These are phyloP conservation scores for Opisthocomus hoazin DNA, from an alignment of 2,113 vertebrate genomes.

Conservation along the genomic window DNA sequence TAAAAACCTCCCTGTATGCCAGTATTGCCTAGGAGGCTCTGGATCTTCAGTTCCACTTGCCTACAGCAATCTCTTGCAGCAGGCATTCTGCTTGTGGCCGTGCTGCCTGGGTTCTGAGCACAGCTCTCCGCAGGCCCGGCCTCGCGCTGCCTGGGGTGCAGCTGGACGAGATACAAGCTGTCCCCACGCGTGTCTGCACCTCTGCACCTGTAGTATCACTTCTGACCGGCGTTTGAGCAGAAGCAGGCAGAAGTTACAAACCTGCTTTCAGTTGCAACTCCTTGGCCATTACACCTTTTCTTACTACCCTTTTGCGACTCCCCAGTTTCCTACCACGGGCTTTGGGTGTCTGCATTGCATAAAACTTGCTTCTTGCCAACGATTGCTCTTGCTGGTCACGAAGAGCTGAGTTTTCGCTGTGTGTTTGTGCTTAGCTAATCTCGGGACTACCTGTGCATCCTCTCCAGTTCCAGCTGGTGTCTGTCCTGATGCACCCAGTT, in stretches of 20 bases:
- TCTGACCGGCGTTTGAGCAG: not conserved
- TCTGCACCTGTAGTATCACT: not conserved
- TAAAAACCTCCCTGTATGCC: not conserved
- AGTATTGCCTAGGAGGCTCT: not conserved
- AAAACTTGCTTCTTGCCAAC: not conserved
- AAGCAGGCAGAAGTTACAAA: not conserved
- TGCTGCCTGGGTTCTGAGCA: not conserved
- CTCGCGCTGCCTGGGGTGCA: accelerated
- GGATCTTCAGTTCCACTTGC: not conserved
- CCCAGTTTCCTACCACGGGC: not conserved
- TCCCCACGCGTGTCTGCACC: no score
- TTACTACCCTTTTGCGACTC: not conserved
- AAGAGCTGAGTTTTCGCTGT: not conserved
- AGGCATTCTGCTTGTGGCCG: not conserved
- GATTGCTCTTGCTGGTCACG: not conserved
- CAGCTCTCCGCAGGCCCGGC: not conserved
- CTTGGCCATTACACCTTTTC: not conserved
- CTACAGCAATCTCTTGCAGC: not conserved
- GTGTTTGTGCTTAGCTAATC: not conserved
- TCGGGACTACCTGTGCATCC: not conserved
- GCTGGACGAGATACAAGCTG: no score
- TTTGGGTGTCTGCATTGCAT: not conserved
- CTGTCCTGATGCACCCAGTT: not conserved
- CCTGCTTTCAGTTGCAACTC: not conserved
- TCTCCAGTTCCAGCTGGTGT: not conserved